Evolutionary conservation across 92 coral and sea anemone genomes (phyloP).

Genomic region (Phenganax subtilis): DNA sequence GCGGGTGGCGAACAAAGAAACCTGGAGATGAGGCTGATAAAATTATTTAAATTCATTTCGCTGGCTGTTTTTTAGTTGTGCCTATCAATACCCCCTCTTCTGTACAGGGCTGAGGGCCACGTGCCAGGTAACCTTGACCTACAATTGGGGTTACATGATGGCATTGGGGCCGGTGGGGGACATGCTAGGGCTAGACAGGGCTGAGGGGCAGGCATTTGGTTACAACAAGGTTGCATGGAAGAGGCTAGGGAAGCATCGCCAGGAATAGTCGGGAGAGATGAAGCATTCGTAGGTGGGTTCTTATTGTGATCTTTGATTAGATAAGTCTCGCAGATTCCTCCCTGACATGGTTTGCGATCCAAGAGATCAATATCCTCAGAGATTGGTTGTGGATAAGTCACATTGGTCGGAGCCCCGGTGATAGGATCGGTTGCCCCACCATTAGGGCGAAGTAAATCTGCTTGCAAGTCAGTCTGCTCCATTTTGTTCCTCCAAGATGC

Average conservation of each 20-base stretch:
- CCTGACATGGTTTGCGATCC: conserved; percentile 37
- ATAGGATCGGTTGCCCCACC: conserved; percentile 27
- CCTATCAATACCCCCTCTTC: neutral
- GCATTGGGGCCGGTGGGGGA: conserved; percentile 36
- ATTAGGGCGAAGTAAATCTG: conserved; percentile 18
- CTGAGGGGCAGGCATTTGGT: conserved; percentile 33
- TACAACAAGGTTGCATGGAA: conserved; percentile 21
- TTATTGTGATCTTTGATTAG: conserved; percentile 22
- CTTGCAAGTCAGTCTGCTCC: conserved; percentile 26
- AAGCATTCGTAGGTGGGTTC: neutral
- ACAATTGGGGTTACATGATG: conserved; percentile 32
- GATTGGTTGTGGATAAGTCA: conserved; percentile 36
- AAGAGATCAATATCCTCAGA: conserved; percentile 33
- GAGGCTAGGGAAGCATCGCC: neutral
- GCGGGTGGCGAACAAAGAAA: too few relatives aligned
- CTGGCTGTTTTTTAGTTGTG: too few relatives aligned
- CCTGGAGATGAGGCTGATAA: too few relatives aligned
- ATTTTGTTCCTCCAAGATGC: conserved; percentile 15
- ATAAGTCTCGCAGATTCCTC: conserved; percentile 35
- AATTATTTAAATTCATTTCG: too few relatives aligned
- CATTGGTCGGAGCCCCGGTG: conserved; percentile 31
- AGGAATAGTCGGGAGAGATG: neutral
- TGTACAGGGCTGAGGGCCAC: conserved; percentile 2
- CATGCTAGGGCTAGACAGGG: conserved; percentile 35
- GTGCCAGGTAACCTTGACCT: neutral